These are phyloP conservation scores for Polyommatus iphigenia DNA, from an alignment of 2,888 invertebrate genomes.

Conservation along the genomic window DNA sequence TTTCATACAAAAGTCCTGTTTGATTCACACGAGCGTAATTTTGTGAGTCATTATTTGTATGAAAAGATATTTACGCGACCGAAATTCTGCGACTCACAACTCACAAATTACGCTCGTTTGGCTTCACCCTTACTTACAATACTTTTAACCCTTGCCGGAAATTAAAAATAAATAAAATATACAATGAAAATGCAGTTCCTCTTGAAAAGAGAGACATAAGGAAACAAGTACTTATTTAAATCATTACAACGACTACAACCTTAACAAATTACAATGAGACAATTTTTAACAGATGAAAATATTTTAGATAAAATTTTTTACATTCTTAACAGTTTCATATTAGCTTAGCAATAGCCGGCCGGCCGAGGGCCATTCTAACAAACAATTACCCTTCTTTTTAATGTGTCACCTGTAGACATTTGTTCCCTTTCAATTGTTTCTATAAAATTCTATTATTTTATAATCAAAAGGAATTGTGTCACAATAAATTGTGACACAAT, in stretches of 20 bases:
- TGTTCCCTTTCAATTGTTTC: neutral
- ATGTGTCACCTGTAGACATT: neutral
- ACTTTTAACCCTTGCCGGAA: neutral
- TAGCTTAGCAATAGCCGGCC: no score
- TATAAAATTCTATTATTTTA: neutral
- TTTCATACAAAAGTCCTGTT: no score
- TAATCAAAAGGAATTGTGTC: conserved; percentile 34
- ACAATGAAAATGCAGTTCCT: neutral
- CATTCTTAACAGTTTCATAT: no score
- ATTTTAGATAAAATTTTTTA: neutral
- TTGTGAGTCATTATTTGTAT: no score
- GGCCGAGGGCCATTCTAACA: neutral
- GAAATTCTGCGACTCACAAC: no score
- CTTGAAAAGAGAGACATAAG: neutral
- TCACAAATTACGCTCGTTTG: no score
- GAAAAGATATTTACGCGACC: no score
- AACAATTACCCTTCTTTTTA: neutral
- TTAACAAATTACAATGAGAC: no score
- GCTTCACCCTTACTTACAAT: neutral
- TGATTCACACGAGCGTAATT: no score
- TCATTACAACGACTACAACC: no score
- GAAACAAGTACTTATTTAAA: neutral
- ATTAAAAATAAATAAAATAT: neutral
- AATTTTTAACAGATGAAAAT: neutral
- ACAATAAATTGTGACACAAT: neutral